Evolutionary conservation across 2,888 invertebrate species (phyloP).

Genomic region (Philereme transversata): DNA sequence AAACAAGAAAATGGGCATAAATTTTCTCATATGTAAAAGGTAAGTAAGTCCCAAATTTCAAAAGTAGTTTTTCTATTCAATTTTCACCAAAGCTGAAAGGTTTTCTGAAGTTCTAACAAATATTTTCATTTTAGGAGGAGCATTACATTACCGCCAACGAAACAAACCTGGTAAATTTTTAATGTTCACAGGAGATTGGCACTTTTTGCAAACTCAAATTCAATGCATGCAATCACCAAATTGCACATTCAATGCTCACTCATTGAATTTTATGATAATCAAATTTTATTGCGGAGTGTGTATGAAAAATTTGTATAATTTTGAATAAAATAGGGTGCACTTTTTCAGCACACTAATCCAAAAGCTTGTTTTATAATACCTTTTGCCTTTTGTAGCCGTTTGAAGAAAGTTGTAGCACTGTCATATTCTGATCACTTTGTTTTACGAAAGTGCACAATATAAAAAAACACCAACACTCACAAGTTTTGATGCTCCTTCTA

Average conservation of each 20-base stretch:
- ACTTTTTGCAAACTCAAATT: constrained; percentile 36
- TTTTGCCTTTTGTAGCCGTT: not conserved
- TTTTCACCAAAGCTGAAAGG: constrained; percentile 14
- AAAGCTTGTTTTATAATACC: not conserved
- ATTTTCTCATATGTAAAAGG: too few species aligned
- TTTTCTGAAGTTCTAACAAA: constrained; percentile 36
- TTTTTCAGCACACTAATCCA: not conserved
- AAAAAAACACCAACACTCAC: not conserved
- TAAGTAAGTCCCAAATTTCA: too few species aligned
- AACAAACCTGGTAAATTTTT: constrained; percentile 64
- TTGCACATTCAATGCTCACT: constrained; percentile 14
- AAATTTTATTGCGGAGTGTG: not conserved
- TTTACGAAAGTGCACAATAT: not conserved
- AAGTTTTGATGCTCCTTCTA: not conserved
- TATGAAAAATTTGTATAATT: too few species aligned
- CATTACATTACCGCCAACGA: constrained; percentile 64
- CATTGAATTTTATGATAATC: constrained; percentile 1
- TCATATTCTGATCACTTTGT: too few species aligned
- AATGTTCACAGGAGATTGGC: constrained; percentile 33
- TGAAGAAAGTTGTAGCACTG: too few species aligned
- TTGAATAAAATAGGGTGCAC: not conserved
- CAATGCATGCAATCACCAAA: constrained; percentile 33
- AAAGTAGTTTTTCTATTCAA: not conserved
- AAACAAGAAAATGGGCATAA: too few species aligned
- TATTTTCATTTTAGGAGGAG: constrained; percentile 75